Conservation (phyloP, 2,797 vertebrate species). For the Buceros bicornis region DNA sequence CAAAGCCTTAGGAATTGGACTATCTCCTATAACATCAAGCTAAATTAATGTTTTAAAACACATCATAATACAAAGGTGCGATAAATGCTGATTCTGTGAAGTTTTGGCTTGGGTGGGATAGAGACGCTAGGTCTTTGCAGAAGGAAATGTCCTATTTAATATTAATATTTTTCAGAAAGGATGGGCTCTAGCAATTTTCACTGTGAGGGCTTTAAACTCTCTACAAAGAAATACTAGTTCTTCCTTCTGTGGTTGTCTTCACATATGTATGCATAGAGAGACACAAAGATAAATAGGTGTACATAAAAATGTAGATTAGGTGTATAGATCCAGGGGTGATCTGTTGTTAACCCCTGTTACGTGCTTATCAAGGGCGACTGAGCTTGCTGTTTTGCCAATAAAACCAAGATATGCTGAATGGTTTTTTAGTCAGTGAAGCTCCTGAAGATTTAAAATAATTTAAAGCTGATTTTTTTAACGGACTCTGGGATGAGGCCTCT, state of each 20-base stretch:
- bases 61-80: slow-evolving; percentile 42
- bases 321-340: neutral
- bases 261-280: neutral
- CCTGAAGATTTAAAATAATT: neutral
- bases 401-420: neutral
- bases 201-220: neutral
- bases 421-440: neutral
- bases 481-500: neutral
- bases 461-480: neutral
- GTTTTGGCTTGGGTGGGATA: neutral
- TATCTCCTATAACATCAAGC: slow-evolving; percentile 69
- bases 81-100: slow-evolving; percentile 7
- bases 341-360: neutral
- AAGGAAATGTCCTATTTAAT: neutral
- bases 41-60: slow-evolving; percentile 76
- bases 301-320: slow-evolving; percentile 47
- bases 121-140: neutral
- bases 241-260: neutral
- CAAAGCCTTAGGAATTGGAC: slow-evolving; percentile 77
- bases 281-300: slow-evolving; percentile 32
- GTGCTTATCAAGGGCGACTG: neutral
- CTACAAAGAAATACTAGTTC: neutral
- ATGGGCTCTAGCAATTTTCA: neutral
- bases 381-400: neutral
- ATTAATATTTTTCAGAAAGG: neutral